A percentile compares a stretch with the other conserved stretches of the same genome.
Conservation (phyloP, 2,113 vertebrate genomes). For the Calidris pugnax region DNA sequence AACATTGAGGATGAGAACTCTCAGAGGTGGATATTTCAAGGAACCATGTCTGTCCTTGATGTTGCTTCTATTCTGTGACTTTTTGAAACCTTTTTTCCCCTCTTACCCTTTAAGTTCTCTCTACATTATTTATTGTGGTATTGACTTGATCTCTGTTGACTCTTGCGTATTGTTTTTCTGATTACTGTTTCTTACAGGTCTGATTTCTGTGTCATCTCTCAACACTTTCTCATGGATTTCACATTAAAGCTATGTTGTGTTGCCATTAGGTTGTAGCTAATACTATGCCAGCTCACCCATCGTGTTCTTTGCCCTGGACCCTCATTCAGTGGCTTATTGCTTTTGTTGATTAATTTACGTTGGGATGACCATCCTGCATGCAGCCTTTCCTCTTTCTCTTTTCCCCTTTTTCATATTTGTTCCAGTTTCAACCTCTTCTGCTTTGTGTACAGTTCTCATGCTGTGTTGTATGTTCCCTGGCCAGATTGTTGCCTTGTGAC, state of each 20-base stretch:
- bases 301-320: not conserved
- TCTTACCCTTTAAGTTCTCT: not conserved
- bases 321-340: not conserved
- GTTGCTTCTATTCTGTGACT: not conserved
- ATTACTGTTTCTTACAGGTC: not conserved
- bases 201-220: not conserved
- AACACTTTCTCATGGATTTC: not conserved
- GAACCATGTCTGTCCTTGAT: not conserved
- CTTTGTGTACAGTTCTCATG: not conserved
- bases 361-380: not conserved
- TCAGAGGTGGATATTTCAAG: conserved; percentile 81
- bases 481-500: not conserved
- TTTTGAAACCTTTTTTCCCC: not conserved
- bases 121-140: not conserved
- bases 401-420: not conserved
- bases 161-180: not conserved
- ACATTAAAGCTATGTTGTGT: not conserved
- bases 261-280: not conserved
- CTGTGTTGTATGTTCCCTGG: not conserved
- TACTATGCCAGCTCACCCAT: fast-evolving
- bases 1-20: conserved; percentile 92
- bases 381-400: not conserved
- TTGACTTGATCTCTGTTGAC: not conserved
- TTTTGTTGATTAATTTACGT: not conserved
- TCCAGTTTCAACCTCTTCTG: not conserved